A percentile compares a stretch with the other conserved stretches of the same genome.
Evolutionary conservation across 23 tunicate genomes (phyloP).

Genomic region (Aplidium turbinatum): DNA sequence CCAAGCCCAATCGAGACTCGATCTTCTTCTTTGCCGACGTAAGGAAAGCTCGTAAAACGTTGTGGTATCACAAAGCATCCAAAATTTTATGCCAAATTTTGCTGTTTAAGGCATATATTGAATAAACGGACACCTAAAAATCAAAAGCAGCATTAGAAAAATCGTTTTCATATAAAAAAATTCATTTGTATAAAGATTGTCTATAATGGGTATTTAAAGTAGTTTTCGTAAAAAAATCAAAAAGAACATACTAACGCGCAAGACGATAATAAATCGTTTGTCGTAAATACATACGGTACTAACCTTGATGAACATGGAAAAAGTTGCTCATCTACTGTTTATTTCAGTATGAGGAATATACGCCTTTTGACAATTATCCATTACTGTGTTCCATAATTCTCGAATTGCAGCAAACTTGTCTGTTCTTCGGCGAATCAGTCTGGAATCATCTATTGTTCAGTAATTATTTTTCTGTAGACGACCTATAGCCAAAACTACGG

Average conservation of each 20-base stretch:
- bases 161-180: conserved; percentile 15
- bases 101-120: conserved; percentile 23
- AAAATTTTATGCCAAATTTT: conserved; percentile 36
- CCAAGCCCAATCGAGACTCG: conserved; percentile 19
- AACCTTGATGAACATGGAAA: conserved; percentile 36
- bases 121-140: too few species aligned
- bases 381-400: conserved; percentile 25
- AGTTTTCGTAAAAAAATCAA: conserved; percentile 23
- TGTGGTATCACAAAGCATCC: conserved; percentile 25
- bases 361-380: conserved; percentile 34
- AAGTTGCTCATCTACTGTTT: conserved; percentile 38
- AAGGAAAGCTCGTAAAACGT: conserved; percentile 31
- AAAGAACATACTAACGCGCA: conserved; percentile 15
- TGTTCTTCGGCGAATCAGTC: conserved; percentile 23
- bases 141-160: conserved; percentile 32
- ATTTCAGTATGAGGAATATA: conserved; percentile 29
- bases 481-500: too few species aligned
- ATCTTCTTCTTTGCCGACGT: conserved; percentile 30
- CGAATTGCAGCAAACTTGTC: conserved; percentile 46
- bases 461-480: too few species aligned
- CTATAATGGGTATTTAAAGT: conserved; percentile 14
- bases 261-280: neutral
- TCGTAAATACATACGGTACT: neutral
- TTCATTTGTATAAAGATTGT: conserved; percentile 24
- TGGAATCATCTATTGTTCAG: too few species aligned